Evolutionary conservation across 2,113 vertebrate genomes (phyloP), one percentile per base, ranked within the genome.

Genomic region (Saimiri boliviensis): DNA sequence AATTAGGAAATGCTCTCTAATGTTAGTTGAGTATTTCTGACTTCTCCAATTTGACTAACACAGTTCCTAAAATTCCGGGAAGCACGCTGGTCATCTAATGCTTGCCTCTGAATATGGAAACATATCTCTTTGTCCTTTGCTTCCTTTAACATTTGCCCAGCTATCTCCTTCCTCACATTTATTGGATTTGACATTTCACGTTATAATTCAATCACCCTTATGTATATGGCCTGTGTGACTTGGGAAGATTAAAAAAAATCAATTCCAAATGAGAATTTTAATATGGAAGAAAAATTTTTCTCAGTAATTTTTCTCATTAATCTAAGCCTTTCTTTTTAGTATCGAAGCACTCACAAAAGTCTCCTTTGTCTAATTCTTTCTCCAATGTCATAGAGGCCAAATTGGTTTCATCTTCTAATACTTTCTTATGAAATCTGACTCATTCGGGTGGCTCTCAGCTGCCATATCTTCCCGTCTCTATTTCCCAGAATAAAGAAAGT

Each of bases 191-290:
- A 97, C 89, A 96, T 70, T 87, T 94, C 35, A 21, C 14, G 17
- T 89, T 76, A 95, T 68, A 96, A 98, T 96, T 89, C 89, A 89
- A n/a, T 96, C 86, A 89, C 40, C 52, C 47, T 84, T 85, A 76
- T 45, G 40, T 80, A 79, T 17, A 60, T 13, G 10, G 40, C 71
- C 80, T 49, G 49, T 97, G 66, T 96, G 95, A 84, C 74, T 91
- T 76, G 25, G 70, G 27, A 89, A 94, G 63, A 96, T 95, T 40
- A 87, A 96, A 88, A 86, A 90, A 94, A 85, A 88, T 89, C 83
- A 89, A 96, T 96, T 92, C 27, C 76, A 86, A 93, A 91, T 80
- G 70, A 96, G 30, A 92, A 94, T 54, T 89, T 86, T 89, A 82
- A 94, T 73, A 86, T 84, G 1, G 83, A 92, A 94, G 27, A 90